Base-by-base conservation (phyloP, 1,140 invertebrate genomes). In the Macrosteles quadrilineatus region DNA sequence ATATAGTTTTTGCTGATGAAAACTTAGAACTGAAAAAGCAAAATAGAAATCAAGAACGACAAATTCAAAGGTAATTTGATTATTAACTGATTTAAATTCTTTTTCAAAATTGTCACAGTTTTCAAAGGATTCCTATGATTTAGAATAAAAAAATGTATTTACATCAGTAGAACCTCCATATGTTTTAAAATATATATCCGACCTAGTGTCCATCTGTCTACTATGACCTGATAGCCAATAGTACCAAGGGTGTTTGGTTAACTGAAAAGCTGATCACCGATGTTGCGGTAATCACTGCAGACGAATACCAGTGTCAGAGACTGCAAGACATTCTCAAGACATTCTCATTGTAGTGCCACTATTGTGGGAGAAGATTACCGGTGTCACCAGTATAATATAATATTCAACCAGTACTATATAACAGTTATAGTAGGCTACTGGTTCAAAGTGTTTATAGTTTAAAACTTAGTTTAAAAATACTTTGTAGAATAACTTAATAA, bases 1-100 rank as follows among this genome's bases (percentile, higher is more conserved):
- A 64, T 21, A 64, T 64, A 31, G 30, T 32, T 31, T 30, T 32
- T n/a, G 29, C 19, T n/a, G 59, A 64, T 64, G 59, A 64, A 40
- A 64, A 64, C 23, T 27, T 64, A 32, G 19, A 31, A 1, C 3
- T 64, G 27, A 64, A 64, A 32, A 30, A 32, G 32, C n/a, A 19
- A 21, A 9, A 25, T 6, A 64, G 31, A n/a, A 27, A 64, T 3
- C 19, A 32, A 19, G 31, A 32, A 64, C 19, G 32, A 40, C 59
- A 64, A 40, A 32, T 64, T 25, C 25, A 30, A 32, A 29, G 59
- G 59, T 64, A 32, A 40, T 29, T n/a, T 50, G 27, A 62, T 55
- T 55, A 11, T 6, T 55, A 11, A 55, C 14, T 55, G 19, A 11
- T 9, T n/a, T 55, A n/a, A 12, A 55, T n/a, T n/a, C 4, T n/a